These are phyloP conservation scores for Serripes groenlandicus DNA, from an alignment of 2,888 invertebrate genomes.

Conservation along the genomic window DNA sequence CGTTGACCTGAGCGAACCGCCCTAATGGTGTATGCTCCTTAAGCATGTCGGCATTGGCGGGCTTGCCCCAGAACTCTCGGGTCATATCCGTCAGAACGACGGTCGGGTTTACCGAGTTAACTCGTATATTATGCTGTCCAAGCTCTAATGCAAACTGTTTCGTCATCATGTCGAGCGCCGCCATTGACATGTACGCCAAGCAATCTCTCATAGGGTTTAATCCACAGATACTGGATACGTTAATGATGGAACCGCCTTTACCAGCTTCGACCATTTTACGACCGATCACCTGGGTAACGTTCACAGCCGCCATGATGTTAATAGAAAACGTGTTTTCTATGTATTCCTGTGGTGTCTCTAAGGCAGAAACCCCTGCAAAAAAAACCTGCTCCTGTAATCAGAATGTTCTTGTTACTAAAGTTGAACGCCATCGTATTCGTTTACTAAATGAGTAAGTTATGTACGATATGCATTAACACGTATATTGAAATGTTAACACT, in stretches of 20 bases:
- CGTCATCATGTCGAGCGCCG: constrained; percentile 94
- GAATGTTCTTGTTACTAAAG: constrained; percentile 90
- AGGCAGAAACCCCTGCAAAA: constrained; percentile 90
- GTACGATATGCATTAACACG: too few species aligned
- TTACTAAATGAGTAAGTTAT: too few species aligned
- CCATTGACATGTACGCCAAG: constrained; percentile 94
- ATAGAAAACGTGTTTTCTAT: constrained; percentile 91
- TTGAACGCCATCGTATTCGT: constrained; percentile 64
- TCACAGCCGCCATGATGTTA: constrained; percentile 94
- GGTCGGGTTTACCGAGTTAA: constrained; percentile 96
- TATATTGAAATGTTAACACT: too few species aligned
- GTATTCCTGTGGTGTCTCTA: constrained; percentile 90
- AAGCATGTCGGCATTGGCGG: constrained; percentile 91
- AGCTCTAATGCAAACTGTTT: constrained; percentile 94
- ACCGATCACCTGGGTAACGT: constrained; percentile 92
- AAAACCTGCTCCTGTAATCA: constrained; percentile 96
- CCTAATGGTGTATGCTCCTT: constrained; percentile 93
- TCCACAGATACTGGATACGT: constrained; percentile 92
- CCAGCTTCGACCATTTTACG: constrained; percentile 91
- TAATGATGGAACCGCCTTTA: constrained; percentile 93
- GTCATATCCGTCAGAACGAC: constrained; percentile 97
- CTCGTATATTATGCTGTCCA: constrained; percentile 92
- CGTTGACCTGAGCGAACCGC: constrained; percentile 88
- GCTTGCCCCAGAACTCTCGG: constrained; percentile 91
- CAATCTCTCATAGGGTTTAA: constrained; percentile 90